Conservation (phyloP, 2,113 vertebrate genomes). For the Hemicordylus capensis region DNA sequence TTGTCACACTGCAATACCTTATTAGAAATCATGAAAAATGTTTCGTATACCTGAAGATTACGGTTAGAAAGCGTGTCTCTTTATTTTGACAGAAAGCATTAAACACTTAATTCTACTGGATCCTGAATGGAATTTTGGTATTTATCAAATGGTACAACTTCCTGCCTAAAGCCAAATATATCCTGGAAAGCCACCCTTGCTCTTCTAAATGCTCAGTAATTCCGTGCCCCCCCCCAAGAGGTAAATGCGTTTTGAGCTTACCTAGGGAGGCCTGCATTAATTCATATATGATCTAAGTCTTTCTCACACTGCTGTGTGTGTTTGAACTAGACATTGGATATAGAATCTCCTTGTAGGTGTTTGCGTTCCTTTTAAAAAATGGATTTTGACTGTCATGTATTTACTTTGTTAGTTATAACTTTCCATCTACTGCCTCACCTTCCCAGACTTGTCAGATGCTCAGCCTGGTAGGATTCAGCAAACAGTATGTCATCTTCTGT, state of each 20-base stretch:
- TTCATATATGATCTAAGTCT: neutral
- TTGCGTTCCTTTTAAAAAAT: neutral
- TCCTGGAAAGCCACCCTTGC: neutral
- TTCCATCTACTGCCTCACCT: conserved; percentile 9
- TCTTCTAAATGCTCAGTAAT: neutral
- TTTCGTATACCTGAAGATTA: neutral
- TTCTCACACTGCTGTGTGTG: neutral
- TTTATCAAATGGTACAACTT: neutral
- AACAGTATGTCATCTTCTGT: conserved; percentile 28
- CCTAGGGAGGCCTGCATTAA: neutral
- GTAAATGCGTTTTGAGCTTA: neutral
- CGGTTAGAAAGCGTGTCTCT: neutral
- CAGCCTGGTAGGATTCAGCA: conserved; percentile 22
- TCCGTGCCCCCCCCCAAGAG: neutral
- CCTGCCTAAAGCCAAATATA: neutral
- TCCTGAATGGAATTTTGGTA: neutral
- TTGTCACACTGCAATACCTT: neutral
- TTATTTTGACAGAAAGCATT: neutral
- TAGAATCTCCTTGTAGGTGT: neutral
- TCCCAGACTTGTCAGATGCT: conserved; percentile 8
- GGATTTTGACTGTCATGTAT: conserved; percentile 8
- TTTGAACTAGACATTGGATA: neutral
- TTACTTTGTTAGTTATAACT: conserved; percentile 23
- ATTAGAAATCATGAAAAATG: neutral
- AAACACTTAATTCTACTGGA: neutral